These are phyloP conservation scores for Australoheros facetus DNA, from an alignment of 2,797 vertebrate species.

Conservation along the genomic window DNA sequence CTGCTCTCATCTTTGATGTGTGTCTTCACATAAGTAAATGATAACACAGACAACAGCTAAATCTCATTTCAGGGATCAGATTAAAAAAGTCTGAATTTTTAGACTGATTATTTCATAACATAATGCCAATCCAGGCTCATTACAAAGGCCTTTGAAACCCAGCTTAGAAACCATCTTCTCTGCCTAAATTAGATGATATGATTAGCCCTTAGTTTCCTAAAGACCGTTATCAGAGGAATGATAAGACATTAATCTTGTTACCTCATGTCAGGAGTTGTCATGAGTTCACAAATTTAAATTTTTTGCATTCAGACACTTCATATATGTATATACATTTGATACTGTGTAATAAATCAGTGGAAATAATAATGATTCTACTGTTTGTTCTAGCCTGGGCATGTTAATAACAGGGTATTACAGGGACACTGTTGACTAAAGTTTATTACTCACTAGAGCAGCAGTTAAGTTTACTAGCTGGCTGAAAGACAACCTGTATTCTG, in stretches of 20 bases:
- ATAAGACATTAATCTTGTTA: not conserved
- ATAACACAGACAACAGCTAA: not conserved
- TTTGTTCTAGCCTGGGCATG: not conserved
- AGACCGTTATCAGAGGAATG: not conserved
- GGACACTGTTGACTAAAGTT: not conserved
- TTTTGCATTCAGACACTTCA: not conserved
- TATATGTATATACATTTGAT: not conserved
- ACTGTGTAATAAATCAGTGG: not conserved
- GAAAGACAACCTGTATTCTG: not conserved
- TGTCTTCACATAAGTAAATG: not conserved
- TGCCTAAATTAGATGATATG: not conserved
- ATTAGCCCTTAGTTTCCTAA: not conserved
- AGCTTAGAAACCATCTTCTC: not conserved
- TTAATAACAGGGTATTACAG: not conserved
- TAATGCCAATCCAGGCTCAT: not conserved
- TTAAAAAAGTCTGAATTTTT: not conserved
- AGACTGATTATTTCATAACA: not conserved
- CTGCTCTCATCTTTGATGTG: not conserved
- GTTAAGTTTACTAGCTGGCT: not conserved
- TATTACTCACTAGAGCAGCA: not conserved
- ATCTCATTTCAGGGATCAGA: not conserved
- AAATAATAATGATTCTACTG: not conserved
- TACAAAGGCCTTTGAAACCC: not conserved
- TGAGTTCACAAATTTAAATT: not conserved
- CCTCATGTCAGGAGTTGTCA: not conserved